phyloP scores from a whole-genome alignment of 2,888 invertebrate genomes.

The Sycophila texana region DNA sequence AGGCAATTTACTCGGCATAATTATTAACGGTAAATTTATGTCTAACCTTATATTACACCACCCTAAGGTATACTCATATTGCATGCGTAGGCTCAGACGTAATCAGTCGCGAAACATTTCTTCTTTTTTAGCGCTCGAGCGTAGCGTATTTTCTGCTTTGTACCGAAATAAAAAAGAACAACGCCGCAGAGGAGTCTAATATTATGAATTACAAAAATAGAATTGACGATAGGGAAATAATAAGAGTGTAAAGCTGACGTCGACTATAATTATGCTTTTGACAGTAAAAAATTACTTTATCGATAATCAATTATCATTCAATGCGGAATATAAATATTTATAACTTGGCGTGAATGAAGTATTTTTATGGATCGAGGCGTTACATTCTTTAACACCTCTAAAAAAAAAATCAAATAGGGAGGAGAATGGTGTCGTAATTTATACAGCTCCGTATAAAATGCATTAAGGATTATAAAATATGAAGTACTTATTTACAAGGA shows the following conservation, averaged over 20 bases:
- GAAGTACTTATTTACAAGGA: too few relatives aligned
- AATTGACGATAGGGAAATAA: neutral
- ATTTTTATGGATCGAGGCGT: too few relatives aligned
- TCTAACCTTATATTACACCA: constrained; percentile 47
- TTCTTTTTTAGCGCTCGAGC: neutral
- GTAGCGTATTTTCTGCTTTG: neutral
- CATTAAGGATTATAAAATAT: too few relatives aligned
- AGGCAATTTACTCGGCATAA: constrained; percentile 62
- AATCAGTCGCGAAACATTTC: neutral
- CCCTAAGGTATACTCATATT: constrained; percentile 46
- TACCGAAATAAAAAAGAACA: constrained; percentile 9
- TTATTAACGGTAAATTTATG: constrained; percentile 62
- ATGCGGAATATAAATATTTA: too few relatives aligned
- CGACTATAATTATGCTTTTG: too few relatives aligned
- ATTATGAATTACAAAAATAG: constrained; percentile 2
- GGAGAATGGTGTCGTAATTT: too few relatives aligned
- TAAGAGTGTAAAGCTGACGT: neutral
- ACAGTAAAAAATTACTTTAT: too few relatives aligned
- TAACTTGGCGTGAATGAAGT: too few relatives aligned
- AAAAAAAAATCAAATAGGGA: too few relatives aligned
- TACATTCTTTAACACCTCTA: too few relatives aligned
- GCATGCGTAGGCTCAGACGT: neutral
- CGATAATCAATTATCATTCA: too few relatives aligned
- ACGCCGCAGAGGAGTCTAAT: neutral
- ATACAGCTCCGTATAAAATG: too few relatives aligned